A percentile compares a stretch with the other conserved stretches of the same genome.
Evolutionary conservation across 1,140 invertebrate genomes (phyloP).

Genomic region (Patella vulgata): DNA sequence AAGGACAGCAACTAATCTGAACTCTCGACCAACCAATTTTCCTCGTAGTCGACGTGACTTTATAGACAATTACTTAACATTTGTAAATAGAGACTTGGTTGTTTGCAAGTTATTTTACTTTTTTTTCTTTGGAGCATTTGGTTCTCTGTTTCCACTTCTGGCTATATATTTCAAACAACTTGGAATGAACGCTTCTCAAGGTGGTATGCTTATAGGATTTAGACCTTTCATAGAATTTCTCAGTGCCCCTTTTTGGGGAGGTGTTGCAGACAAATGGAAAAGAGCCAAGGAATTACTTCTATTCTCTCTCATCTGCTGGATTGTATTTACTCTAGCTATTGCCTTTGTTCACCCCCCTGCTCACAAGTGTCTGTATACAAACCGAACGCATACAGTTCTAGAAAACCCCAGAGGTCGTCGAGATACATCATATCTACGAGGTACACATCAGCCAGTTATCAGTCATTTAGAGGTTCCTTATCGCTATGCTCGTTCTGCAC

Average conservation of each 20-base stretch:
- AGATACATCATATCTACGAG: too few species aligned
- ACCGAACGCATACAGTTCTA: constrained; percentile 74
- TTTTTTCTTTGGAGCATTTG: constrained; percentile 99
- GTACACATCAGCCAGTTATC: neutral
- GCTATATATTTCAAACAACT: constrained; percentile 98
- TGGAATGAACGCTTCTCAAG: constrained; percentile 96
- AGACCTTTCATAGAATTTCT: constrained; percentile 97
- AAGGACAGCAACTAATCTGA: too few species aligned
- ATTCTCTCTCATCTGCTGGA: constrained; percentile 93
- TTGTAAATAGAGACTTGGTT: constrained; percentile 59
- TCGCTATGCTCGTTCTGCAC: neutral
- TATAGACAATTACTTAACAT: constrained; percentile 56
- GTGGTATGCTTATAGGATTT: constrained; percentile 79
- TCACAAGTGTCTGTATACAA: constrained; percentile 82
- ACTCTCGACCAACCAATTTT: constrained; percentile 62
- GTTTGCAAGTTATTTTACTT: constrained; percentile 85
- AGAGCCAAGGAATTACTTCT: constrained; percentile 80
- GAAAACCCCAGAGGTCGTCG: constrained; percentile 32
- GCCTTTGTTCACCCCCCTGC: constrained; percentile 94
- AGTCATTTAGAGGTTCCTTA: too few species aligned
- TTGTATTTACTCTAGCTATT: constrained; percentile 94
- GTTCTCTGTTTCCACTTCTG: constrained; percentile 96
- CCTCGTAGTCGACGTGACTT: constrained; percentile 46
- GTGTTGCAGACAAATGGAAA: constrained; percentile 80
- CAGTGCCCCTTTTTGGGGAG: constrained; percentile 98